Conservation (phyloP, 2,888 invertebrate species). For the Heteropelma amictum region DNA sequence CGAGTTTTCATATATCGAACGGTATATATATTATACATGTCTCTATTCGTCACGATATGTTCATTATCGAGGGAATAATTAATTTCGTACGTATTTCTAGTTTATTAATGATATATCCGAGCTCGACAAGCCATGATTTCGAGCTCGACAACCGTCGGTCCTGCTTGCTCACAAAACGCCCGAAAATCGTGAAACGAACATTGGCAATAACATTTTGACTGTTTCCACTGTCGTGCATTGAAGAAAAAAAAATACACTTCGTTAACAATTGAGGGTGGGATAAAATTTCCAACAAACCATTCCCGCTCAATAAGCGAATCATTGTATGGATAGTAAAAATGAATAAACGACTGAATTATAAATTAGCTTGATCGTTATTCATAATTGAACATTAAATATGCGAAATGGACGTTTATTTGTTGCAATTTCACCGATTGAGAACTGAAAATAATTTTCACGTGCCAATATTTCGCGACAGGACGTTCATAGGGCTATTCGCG, state of each 20-base stretch:
- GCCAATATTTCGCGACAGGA: too few species aligned
- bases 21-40: conserved; percentile 37
- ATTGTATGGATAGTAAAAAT: too few species aligned
- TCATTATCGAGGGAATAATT: conserved; percentile 45
- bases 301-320: too few species aligned
- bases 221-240: background rate
- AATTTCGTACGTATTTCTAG: conserved; percentile 1
- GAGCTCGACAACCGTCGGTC: background rate
- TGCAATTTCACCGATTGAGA: too few species aligned
- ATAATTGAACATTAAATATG: too few species aligned
- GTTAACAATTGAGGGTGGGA: background rate
- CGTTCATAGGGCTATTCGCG: too few species aligned
- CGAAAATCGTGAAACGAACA: conserved; percentile 8
- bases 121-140: background rate
- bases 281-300: too few species aligned
- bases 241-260: too few species aligned
- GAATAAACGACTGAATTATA: too few species aligned
- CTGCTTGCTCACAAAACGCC: conserved; percentile 2
- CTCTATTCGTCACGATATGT: conserved; percentile 57
- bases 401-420: too few species aligned
- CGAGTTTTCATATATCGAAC: conserved; percentile 45
- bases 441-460: too few species aligned
- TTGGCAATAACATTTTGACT: background rate
- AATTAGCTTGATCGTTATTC: too few species aligned
- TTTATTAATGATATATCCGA: conserved; percentile 8